phyloP scores from a whole-genome alignment of 2,888 invertebrate genomes.

The Drosophila imparisetae region DNA sequence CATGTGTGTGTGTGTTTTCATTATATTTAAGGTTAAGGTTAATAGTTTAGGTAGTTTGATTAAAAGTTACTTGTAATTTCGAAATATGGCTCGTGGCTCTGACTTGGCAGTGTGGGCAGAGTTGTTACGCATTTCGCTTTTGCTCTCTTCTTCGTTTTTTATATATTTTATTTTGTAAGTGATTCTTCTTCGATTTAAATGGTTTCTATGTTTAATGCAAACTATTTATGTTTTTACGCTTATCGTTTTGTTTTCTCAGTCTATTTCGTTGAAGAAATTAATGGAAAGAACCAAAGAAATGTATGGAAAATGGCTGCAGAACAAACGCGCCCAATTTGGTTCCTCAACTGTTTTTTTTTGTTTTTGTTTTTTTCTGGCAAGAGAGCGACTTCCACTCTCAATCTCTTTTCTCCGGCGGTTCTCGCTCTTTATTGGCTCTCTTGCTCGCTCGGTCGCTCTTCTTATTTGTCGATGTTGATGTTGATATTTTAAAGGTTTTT shows the following conservation, averaged over 20 bases:
- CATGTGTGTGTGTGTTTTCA: conserved; percentile 36
- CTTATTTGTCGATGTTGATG: conserved; percentile 17
- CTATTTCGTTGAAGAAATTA: conserved; percentile 77
- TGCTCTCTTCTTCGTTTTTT: conserved; percentile 9
- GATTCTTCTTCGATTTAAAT: conserved; percentile 20
- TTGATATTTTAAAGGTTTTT: conserved; percentile 51
- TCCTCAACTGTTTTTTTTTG: conserved; percentile 15
- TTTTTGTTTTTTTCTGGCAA: background rate
- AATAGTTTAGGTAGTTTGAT: conserved; percentile 80
- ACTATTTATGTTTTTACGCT: conserved; percentile 50
- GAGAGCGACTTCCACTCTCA: conserved; percentile 26
- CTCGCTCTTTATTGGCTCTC: conserved; percentile 11
- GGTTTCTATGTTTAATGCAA: conserved; percentile 47
- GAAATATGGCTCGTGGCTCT: conserved; percentile 81
- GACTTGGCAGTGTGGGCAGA: conserved; percentile 80
- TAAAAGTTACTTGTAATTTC: conserved; percentile 78
- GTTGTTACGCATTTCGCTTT: conserved; percentile 41
- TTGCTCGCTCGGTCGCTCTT: conserved; percentile 16
- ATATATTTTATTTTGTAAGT: conserved; percentile 5
- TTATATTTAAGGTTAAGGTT: conserved; percentile 74
- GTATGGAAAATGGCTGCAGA: conserved; percentile 33
- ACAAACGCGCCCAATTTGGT: conserved; percentile 36
- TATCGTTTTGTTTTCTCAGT: conserved; percentile 73
- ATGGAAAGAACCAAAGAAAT: conserved; percentile 52
- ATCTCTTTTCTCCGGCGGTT: conserved; percentile 16